Base-by-base conservation (phyloP, 2,113 vertebrate genomes). In the Symphodus melops region DNA sequence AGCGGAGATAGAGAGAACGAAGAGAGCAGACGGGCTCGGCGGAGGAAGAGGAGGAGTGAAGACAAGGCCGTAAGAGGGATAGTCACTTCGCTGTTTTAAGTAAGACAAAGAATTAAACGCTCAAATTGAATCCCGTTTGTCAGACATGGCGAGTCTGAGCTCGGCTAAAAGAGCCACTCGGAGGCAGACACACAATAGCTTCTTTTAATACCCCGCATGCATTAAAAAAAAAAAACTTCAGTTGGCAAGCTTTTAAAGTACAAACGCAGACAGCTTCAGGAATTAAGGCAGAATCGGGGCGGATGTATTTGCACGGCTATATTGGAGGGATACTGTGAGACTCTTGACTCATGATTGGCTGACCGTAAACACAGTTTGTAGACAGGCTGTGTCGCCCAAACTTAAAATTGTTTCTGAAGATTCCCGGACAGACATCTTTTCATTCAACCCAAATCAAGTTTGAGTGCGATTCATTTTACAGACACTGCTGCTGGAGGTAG, bases 1-100 rank as follows among this genome's bases (percentile, higher is more conserved):
- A 62, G 59, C 20, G 58, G 33, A 68, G 79, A 78, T 60, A 56
- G 65, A 48, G 77, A 20, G 17, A 51, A 39, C 6, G 28, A 5
- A 33, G 28, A 33, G 28, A 33, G 28, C 28, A 33, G 28, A 33
- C 28, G 28, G 28, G 28, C 28, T 33, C 41, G 25, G 37, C 2
- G 20, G 37, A 41, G n/a, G 4, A 25, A 17, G 54, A 75, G 37
- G 14, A 67, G 54, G 55, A 61, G 48, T 14, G 12, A n/a, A 25
- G 41, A 63, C 48, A 25, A 25, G 36, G 55, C 46, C 39, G 77
- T 5, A 23, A 48, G 25, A 65, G n/a, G 58, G 51, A 58, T 51
- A 72, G 51, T 56, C 56, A 20, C 46, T 6, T 23, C 54, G 28
- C 48, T 23, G 20, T 17, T 3, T 17, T 17, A 21, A 66, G 21